phyloP scores from a whole-genome alignment of 2,888 invertebrate species.

The Pristionchus mayeri region DNA sequence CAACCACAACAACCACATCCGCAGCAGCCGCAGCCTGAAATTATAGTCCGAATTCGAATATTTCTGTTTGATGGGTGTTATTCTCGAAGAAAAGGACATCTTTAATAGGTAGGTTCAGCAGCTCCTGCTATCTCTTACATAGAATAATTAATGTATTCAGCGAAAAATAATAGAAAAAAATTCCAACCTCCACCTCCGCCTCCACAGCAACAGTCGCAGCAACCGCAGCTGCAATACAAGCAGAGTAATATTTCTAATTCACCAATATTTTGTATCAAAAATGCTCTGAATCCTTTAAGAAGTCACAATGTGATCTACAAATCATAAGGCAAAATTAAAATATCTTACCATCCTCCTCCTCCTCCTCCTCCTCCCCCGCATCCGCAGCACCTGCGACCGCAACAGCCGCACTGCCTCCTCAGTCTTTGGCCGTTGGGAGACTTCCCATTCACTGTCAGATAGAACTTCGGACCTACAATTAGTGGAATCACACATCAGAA shows the following conservation, averaged over 20 bases:
- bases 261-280: too few relatives aligned
- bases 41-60: neutral
- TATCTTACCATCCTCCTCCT: neutral
- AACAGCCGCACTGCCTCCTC: conserved; percentile 16
- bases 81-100: neutral
- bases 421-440: conserved; percentile 2
- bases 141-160: neutral
- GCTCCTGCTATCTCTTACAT: too few relatives aligned
- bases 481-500: too few relatives aligned
- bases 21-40: conserved; percentile 21
- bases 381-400: conserved; percentile 35
- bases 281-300: too few relatives aligned
- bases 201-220: neutral
- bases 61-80: too few relatives aligned
- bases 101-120: too few relatives aligned
- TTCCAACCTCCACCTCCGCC: neutral
- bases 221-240: neutral
- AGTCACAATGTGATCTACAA: too few relatives aligned
- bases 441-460: conserved; percentile 3
- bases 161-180: neutral
- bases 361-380: conserved; percentile 24
- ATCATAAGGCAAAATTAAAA: neutral
- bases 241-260: neutral
- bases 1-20: conserved; percentile 14
- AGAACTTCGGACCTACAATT: conserved; percentile 11